Conservation (phyloP, 1,140 invertebrate species). For the Trachymyrmex cornetzi region DNA sequence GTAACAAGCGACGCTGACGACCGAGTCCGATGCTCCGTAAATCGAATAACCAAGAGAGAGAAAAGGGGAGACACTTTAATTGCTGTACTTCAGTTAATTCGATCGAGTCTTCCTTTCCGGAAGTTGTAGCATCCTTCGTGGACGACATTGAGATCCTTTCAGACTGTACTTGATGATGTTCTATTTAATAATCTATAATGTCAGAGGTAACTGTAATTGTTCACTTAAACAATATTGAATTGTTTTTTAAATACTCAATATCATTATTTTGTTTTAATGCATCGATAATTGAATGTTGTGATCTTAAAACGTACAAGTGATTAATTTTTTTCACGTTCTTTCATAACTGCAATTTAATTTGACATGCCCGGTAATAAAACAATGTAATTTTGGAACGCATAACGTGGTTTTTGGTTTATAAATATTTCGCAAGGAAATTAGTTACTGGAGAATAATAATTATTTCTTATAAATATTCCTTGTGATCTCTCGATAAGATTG, state of each 20-base stretch:
- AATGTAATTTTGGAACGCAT: background rate
- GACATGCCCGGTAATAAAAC: background rate
- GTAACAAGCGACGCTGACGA: slow-evolving; percentile 56
- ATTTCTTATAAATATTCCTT: background rate
- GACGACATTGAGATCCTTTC: slow-evolving; percentile 16
- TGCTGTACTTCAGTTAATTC: slow-evolving; percentile 59
- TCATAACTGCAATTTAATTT: background rate
- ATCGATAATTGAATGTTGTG: background rate
- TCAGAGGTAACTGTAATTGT: slow-evolving; percentile 8
- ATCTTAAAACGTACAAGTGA: background rate
- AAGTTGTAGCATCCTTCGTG: slow-evolving; percentile 31
- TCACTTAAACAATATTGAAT: slow-evolving; percentile 12
- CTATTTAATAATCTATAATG: slow-evolving; percentile 29
- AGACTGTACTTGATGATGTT: slow-evolving; percentile 12
- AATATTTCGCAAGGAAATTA: background rate
- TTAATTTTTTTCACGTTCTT: background rate
- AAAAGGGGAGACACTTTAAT: slow-evolving; percentile 48
- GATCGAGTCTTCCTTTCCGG: slow-evolving; percentile 45
- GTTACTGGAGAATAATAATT: too few species aligned
- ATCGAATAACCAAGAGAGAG: slow-evolving; percentile 54
- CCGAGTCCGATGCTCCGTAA: slow-evolving; percentile 44
- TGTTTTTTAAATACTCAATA: slow-evolving; percentile 13
- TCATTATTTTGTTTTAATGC: background rate
- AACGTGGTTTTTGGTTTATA: background rate
- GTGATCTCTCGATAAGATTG: background rate